These are phyloP conservation scores for Oncorhynchus masou DNA, from an alignment of 2,113 vertebrate species.

Conservation along the genomic window DNA sequence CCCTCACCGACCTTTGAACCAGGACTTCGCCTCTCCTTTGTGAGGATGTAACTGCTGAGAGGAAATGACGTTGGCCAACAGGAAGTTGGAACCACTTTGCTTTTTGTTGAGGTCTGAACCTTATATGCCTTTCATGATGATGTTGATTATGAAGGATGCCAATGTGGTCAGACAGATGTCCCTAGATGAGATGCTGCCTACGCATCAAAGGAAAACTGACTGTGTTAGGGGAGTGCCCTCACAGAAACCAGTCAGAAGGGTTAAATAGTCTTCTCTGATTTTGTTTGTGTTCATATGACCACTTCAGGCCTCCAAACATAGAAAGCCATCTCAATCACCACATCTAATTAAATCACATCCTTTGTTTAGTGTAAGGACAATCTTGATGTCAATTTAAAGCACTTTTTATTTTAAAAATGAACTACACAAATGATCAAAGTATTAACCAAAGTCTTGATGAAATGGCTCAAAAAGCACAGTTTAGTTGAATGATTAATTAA, in stretches of 20 bases:
- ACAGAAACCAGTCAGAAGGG: conserved; percentile 23
- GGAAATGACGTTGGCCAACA: conserved; percentile 39
- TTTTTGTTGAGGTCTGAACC: conserved; percentile 35
- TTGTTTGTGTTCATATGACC: conserved; percentile 40
- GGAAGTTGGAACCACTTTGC: conserved; percentile 35
- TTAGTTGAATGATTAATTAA: conserved; percentile 9
- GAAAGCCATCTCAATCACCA: conserved; percentile 34
- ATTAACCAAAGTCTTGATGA: conserved; percentile 24
- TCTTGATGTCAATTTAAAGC: conserved; percentile 38
- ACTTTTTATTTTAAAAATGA: conserved; percentile 33
- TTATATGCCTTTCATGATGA: conserved; percentile 32
- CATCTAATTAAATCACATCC: conserved; percentile 34
- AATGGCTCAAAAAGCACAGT: conserved; percentile 10
- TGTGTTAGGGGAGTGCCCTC: conserved; percentile 14
- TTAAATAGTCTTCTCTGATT: conserved; percentile 32
- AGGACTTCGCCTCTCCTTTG: background rate
- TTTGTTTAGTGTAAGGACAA: conserved; percentile 51
- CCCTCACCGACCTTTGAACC: conserved; percentile 36
- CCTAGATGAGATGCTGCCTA: conserved; percentile 10
- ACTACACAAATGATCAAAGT: conserved; percentile 26
- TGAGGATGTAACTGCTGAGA: conserved; percentile 23
- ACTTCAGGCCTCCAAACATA: conserved; percentile 37
- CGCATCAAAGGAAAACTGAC: conserved; percentile 5
- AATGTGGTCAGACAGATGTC: conserved; percentile 29
- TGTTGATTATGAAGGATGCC: conserved; percentile 23